Base-by-base conservation (phyloP, 30 jellyfish, hydroid and myxozoan genomes). In the Mastigias papua region DNA sequence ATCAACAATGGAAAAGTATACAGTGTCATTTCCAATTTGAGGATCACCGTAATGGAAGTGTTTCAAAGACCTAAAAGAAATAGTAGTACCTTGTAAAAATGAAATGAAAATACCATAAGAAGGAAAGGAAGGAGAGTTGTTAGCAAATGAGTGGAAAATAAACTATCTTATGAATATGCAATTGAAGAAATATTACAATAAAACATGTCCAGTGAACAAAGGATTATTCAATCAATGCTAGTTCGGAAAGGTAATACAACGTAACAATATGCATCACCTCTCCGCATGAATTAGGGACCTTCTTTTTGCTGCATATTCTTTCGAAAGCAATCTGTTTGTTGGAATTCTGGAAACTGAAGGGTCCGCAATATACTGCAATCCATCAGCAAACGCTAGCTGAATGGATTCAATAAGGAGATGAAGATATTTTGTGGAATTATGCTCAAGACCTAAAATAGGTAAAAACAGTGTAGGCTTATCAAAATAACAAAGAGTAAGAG, bases 1-100 rank as follows among this genome's bases (percentile, higher is more conserved):
- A 76, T 93, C 98, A 21, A 93, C 97, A 22, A 93, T 96, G 0
- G 98, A 86, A 61, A 93, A 93, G 49, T 93, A 93, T 5, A 93
- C 98, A 2, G 98, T 93, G 65, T 93, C 96, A 32, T 75, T 67
- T 11, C 98, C 98, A 34, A 79, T 65, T 4, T 66, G 27, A 3
- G 91, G 85, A 22, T 67, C 63, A 20, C 92, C 91, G 58, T 34
- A 68, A 64, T 73, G 90, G 51, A 34, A 73, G 63, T 81, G 87
- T 78, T 93, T 73, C 84, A 84, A 6, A 27, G 97, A 93, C 46
- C 93, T 86, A 50, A 19, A 48, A 86, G 31, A 73, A 23, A 67
- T 9, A 42, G 54, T n/a, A n/a, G n/a, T n/a, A n/a, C n/a, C n/a
- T n/a, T n/a, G n/a, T n/a, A n/a, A n/a, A n/a, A n/a, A n/a, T n/a